phyloP scores from a whole-genome alignment of 2,888 invertebrate genomes.

The Drosophila nr. medialis region DNA sequence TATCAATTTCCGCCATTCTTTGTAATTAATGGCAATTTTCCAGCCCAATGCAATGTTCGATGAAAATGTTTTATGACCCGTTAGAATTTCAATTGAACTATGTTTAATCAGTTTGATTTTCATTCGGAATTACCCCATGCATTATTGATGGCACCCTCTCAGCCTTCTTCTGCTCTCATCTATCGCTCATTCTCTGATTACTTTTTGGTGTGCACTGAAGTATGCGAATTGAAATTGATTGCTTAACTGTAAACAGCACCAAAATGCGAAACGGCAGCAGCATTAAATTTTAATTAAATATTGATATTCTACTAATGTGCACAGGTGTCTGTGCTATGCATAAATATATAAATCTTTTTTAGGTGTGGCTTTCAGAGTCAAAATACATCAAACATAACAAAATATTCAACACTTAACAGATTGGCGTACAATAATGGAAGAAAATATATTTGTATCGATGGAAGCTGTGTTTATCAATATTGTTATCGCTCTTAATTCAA shows the following conservation, averaged over 20 bases:
- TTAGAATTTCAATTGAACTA: conserved; percentile 43
- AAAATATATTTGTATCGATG: no score
- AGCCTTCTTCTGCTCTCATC: background rate
- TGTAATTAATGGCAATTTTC: conserved; percentile 66
- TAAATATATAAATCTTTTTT: conserved; percentile 2
- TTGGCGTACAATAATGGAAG: background rate
- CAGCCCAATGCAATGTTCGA: conserved; percentile 42
- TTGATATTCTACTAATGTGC: conserved; percentile 28
- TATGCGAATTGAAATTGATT: conserved; percentile 56
- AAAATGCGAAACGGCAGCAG: conserved; percentile 29
- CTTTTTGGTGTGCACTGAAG: conserved; percentile 38
- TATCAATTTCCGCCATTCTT: conserved; percentile 55
- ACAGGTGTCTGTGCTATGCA: background rate
- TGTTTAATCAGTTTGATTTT: conserved; percentile 57
- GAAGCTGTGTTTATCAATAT: background rate
- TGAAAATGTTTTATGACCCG: conserved; percentile 24
- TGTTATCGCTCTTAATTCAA: background rate
- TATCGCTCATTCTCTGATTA: background rate
- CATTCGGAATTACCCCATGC: conserved; percentile 25
- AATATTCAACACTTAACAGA: background rate
- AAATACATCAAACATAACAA: background rate
- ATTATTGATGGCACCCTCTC: conserved; percentile 34
- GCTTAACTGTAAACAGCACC: conserved; percentile 50
- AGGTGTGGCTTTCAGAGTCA: background rate
- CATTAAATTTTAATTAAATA: conserved; percentile 60